phyloP scores from a whole-genome alignment of 2,888 invertebrate genomes.

The Synergus umbraculus region DNA sequence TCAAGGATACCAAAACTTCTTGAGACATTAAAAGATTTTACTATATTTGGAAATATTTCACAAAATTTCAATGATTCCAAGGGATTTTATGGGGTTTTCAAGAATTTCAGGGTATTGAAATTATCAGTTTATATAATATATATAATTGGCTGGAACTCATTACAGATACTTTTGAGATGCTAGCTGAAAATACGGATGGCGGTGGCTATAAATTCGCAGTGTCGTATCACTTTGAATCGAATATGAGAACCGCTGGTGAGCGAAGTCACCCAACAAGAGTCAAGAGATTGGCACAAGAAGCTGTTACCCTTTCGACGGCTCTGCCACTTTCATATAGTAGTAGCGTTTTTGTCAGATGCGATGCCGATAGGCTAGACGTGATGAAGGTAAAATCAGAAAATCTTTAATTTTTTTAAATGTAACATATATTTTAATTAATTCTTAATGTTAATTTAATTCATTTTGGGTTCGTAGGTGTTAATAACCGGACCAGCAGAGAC shows the following conservation, averaged over 20 bases:
- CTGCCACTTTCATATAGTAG: slow-evolving; percentile 95
- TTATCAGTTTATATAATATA: too few species aligned
- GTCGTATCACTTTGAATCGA: slow-evolving; percentile 93
- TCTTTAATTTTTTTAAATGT: neutral
- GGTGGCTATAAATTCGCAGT: slow-evolving; percentile 90
- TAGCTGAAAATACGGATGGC: slow-evolving; percentile 86
- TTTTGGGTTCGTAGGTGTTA: slow-evolving; percentile 81
- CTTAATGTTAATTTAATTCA: neutral
- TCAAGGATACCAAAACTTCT: too few species aligned
- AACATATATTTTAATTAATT: neutral
- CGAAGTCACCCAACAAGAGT: slow-evolving; percentile 92
- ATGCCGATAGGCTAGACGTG: slow-evolving; percentile 94
- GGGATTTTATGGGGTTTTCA: too few species aligned
- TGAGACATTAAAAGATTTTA: too few species aligned
- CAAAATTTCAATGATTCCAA: too few species aligned
- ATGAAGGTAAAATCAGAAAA: slow-evolving; percentile 86
- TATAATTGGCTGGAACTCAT: slow-evolving; percentile 44
- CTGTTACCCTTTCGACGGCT: slow-evolving; percentile 94
- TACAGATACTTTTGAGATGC: slow-evolving; percentile 94
- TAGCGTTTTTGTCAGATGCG: slow-evolving; percentile 96
- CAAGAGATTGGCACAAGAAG: slow-evolving; percentile 95
- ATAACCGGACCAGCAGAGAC: slow-evolving; percentile 96
- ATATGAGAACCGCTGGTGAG: slow-evolving; percentile 91
- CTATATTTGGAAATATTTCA: too few species aligned
- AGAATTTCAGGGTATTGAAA: too few species aligned